phyloP scores from a whole-genome alignment of 2,888 invertebrate species.

The Drosophila nr. fundita region DNA sequence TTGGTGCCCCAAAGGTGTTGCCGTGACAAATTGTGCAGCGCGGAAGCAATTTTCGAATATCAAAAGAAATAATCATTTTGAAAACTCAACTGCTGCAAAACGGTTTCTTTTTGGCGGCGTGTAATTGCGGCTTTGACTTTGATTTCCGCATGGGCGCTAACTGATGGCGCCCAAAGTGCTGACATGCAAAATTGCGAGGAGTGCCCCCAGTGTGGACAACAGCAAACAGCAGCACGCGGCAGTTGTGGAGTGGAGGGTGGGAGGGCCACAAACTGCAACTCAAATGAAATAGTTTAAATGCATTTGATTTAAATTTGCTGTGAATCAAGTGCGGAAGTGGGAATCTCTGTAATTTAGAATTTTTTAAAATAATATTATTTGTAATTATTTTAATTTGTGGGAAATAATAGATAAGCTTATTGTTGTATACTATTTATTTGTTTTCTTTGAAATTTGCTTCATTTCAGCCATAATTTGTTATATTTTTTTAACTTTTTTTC shows the following conservation, averaged over 20 bases:
- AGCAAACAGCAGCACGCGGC: neutral
- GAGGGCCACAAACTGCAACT: neutral
- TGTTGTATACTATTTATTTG: neutral
- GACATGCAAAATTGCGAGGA: conserved; percentile 54
- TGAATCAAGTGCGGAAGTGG: neutral
- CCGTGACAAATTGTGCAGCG: conserved; percentile 75
- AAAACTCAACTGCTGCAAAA: conserved; percentile 46
- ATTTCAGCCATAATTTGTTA: neutral
- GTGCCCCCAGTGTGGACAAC: conserved; percentile 21
- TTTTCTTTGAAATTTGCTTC: neutral
- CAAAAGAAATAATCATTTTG: conserved; percentile 49
- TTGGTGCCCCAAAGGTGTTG: conserved; percentile 69
- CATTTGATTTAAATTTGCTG: neutral
- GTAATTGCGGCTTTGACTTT: conserved; percentile 77
- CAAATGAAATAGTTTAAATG: conserved; percentile 3
- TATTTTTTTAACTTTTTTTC: neutral
- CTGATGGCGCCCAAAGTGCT: conserved; percentile 53
- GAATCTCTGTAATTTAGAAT: conserved; percentile 1
- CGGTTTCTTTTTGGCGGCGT: conserved; percentile 40
- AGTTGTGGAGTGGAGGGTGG: neutral
- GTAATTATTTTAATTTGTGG: neutral
- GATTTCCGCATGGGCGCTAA: conserved; percentile 74
- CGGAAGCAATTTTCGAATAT: conserved; percentile 68
- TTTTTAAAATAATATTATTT: neutral
- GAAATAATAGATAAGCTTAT: neutral